Percentiles rank a stretch among this genome's conserved stretches.
Conservation (phyloP, 2,888 invertebrate genomes). For the Spisula subtruncata region DNA sequence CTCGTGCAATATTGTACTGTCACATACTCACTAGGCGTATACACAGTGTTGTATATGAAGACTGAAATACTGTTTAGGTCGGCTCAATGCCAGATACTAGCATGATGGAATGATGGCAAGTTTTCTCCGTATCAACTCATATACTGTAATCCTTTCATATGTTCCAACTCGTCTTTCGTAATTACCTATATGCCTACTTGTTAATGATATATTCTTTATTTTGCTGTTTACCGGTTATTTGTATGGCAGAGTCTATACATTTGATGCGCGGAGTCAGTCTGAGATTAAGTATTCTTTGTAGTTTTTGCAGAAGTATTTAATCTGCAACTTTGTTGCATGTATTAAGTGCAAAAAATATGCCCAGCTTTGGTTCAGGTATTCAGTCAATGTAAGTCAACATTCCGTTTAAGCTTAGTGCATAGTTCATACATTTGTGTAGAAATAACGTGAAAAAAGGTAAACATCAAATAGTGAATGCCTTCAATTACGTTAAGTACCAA, state of each 20-base stretch:
- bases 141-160: not conserved
- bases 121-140: not conserved
- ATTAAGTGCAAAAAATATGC: too few relatives aligned
- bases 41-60: not conserved
- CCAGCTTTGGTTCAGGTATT: too few relatives aligned
- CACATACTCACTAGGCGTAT: not conserved
- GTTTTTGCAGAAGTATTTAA: too few relatives aligned
- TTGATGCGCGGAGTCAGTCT: not conserved
- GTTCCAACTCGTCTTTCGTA: not conserved
- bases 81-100: not conserved
- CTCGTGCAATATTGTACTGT: not conserved
- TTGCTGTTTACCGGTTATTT: not conserved
- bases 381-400: too few relatives aligned
- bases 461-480: too few relatives aligned
- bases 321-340: too few relatives aligned
- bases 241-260: not conserved
- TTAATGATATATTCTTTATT: not conserved
- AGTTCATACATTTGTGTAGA: too few relatives aligned
- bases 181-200: constrained; percentile 3
- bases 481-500: too few relatives aligned
- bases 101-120: not conserved
- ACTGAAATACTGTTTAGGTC: not conserved
- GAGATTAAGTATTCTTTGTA: too few relatives aligned
- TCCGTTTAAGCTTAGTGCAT: too few relatives aligned
- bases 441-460: too few relatives aligned